Conservation (phyloP, 2,888 invertebrate species). For the Apamea sordens region DNA sequence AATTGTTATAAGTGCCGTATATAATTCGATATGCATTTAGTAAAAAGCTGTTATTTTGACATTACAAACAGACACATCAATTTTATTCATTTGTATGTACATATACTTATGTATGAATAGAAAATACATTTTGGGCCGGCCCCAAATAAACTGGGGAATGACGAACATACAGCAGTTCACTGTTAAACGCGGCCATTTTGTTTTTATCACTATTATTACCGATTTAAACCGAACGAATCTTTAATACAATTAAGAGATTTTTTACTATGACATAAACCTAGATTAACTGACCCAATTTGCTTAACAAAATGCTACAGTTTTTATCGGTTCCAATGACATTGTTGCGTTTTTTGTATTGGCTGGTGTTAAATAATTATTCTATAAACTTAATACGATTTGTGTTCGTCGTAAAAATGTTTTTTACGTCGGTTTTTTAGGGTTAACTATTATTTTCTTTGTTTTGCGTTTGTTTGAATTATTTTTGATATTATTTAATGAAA, state of each 20-base stretch:
- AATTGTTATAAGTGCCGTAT: too few species aligned
- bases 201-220: constrained; percentile 4
- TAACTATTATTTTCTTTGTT: constrained; percentile 6
- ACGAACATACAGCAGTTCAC: not conserved
- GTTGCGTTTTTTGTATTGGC: constrained; percentile 54
- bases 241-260: constrained; percentile 55
- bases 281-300: constrained; percentile 60
- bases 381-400: constrained; percentile 33
- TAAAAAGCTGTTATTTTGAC: too few species aligned
- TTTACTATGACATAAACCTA: constrained; percentile 60
- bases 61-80: too few species aligned
- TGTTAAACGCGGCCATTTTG: constrained; percentile 14
- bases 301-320: constrained; percentile 45
- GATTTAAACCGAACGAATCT: constrained; percentile 27
- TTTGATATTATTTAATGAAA: constrained; percentile 1
- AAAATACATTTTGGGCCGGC: not conserved
- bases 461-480: not conserved
- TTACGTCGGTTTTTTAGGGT: constrained; percentile 30
- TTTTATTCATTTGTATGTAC: too few species aligned
- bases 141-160: not conserved
- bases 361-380: constrained; percentile 49
- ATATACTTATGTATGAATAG: too few species aligned
- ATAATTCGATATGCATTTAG: too few species aligned
- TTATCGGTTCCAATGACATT: constrained; percentile 57
- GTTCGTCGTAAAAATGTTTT: constrained; percentile 34